Evolutionary conservation across 1,140 invertebrate species (phyloP), one percentile per base, ranked within the genome.

Genomic region (Halictus rubicundus): DNA sequence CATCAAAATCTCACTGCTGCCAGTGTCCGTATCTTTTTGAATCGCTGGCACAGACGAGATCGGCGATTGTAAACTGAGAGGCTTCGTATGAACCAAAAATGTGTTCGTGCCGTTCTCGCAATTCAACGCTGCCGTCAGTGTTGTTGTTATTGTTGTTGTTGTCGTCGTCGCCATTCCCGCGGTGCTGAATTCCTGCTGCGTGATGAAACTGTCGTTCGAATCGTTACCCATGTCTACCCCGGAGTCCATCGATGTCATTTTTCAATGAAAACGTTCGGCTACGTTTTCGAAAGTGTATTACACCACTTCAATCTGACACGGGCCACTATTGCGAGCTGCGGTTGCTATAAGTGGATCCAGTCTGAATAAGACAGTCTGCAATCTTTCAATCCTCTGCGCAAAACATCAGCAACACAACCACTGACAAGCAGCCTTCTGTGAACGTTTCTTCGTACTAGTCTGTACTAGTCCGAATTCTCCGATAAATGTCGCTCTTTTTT

Each of bases 191-290:
- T 79, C 83, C 2, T 76, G 65, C n/a, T 85, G 80, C 25, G 61
- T 54, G 8, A 68, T 73, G 83, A 93, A 93, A 93, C 94, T 94
- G 89, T 95, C 94, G 90, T 95, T 95, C 88, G 95, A 95, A 87
- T 95, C 95, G 87, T 95, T 95, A 68, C 94, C 94, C 54, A 95
- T 95, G 79, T 95, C 95, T 4, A 95, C 95, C 70, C 95, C 95
- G 14, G 95, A 95, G 90, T 95, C 95, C 60, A 91, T 83, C 16
- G 91, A 91, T 42, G 91, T 90, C 91, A 93, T 93, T 84, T 80
- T 81, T 10, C 0, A 81, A 61, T 54, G 1, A 32, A 66, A 66
- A 78, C 19, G 61, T 60, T 60, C 32, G 2, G 14, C 5, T 32
- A 66, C 42, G 78, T 68, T 27, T 65, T n/a, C 37, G 4, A 49